Evolutionary conservation across 2,113 vertebrate genomes (phyloP).

Genomic region (Phyllostomus discolor): DNA sequence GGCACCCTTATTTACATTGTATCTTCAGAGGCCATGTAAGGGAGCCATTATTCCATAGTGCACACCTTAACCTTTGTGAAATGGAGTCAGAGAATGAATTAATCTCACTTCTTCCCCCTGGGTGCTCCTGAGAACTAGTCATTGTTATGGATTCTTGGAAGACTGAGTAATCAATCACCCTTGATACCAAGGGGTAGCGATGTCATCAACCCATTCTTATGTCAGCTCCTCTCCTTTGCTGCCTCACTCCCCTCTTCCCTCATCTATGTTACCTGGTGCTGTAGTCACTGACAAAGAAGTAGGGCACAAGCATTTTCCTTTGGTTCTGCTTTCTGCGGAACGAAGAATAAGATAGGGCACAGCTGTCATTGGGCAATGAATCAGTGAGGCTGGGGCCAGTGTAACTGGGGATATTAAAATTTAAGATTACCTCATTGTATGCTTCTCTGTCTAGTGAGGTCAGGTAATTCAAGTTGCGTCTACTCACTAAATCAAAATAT

Average conservation of each 20-base stretch:
- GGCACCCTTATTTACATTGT: not conserved
- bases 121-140: constrained; percentile 13
- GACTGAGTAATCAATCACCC: not conserved
- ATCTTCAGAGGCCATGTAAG: not conserved
- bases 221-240: not conserved
- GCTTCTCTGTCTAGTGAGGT: not conserved
- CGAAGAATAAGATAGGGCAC: constrained; percentile 9
- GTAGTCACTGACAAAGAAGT: not conserved
- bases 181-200: not conserved
- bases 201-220: not conserved
- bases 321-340: not conserved
- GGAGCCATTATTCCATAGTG: no score
- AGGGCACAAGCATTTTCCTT: not conserved
- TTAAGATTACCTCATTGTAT: not conserved
- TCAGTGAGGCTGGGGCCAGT: not conserved
- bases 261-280: not conserved
- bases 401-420: constrained; percentile 1
- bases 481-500: not conserved
- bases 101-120: not conserved
- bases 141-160: constrained; percentile 1
- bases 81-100: not conserved
- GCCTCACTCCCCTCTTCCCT: not conserved
- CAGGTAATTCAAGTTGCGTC: not conserved
- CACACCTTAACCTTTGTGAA: not conserved
- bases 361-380: not conserved